Base-by-base conservation (phyloP, 2,888 invertebrate genomes). In the Abrostola tripartita region DNA sequence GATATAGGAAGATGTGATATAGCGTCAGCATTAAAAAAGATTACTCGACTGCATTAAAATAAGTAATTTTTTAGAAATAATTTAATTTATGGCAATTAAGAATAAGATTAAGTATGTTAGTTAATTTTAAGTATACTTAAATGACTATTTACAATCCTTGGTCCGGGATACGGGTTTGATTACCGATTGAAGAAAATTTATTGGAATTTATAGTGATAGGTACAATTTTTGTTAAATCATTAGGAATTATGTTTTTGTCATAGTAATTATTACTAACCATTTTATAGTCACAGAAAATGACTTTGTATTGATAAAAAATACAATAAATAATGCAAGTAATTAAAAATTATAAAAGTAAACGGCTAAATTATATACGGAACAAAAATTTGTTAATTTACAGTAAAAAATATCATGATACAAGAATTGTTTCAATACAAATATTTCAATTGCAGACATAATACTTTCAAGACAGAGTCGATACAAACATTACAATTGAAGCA, bases 21-120 rank as follows among this genome's bases (percentile, higher is more conserved):
- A 11, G 9, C 40, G 6, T n/a, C 49, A 58, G 8, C 36, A 8
- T 9, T 38, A 47, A 49, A 53, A 47, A 49, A 53, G 38, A 47
- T 1, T 0, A 24, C 24, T 38, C 54, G 57, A 68, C 62, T 62
- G 12, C 0, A 50, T 56, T 55, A 55, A 58, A 68, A 36, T 44
- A 59, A 56, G 41, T 40, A 47, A 47, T 70, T 55, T n/a, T 24
- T 52, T 58, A 61, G 44, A 50, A 79, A 79, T 80, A 80, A 78
- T 71, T 79, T 75, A 73, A 64, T 40, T 64, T 80, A 80, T 79
- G 81, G 81, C 81, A 77, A 78, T 54, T 64, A 69, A 67, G 52
- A 65, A 61, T 35, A 35, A 62, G 62, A 49, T 62, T 59, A 72
- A 64, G 65, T 66, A 49, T 63, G 52, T 47, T 53, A 37, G 24